phyloP scores from a whole-genome alignment of 2,113 vertebrate species.

The Meriones unguiculatus region DNA sequence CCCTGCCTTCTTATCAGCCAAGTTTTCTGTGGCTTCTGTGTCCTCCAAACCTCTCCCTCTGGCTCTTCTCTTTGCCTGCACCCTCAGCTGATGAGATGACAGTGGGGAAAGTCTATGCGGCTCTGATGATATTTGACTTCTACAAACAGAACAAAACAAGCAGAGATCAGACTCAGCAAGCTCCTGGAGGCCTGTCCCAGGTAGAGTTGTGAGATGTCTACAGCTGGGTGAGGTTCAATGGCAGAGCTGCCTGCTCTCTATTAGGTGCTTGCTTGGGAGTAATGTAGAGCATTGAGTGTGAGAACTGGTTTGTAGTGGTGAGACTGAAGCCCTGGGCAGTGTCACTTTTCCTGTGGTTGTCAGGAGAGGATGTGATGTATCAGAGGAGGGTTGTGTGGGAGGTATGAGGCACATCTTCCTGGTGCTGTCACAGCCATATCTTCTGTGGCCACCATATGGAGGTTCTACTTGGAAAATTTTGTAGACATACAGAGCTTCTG shows the following conservation, averaged over 20 bases:
- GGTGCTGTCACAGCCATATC: neutral
- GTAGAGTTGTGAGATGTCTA: conserved; percentile 71
- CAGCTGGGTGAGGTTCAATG: rapidly evolving
- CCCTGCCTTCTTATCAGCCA: neutral
- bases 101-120: conserved; percentile 97
- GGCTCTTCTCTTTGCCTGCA: neutral
- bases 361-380: neutral
- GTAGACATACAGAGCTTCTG: neutral
- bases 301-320: neutral
- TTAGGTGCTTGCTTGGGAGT: rapidly evolving
- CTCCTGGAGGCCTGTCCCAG: conserved; percentile 87
- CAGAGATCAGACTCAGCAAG: conserved; percentile 91
- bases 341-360: neutral
- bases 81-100: conserved; percentile 95
- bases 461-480: neutral
- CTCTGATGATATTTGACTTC: conserved; percentile 99
- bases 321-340: neutral
- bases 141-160: conserved; percentile 96
- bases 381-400: neutral
- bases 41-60: neutral
- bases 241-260: rapidly evolving
- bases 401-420: neutral
- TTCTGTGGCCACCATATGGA: rapidly evolving
- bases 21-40: neutral
- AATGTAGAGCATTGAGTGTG: neutral